A percentile compares a stretch with the other conserved stretches of the same genome.
Evolutionary conservation across 2,113 vertebrate species (phyloP).

Genomic region (Esox niger): DNA sequence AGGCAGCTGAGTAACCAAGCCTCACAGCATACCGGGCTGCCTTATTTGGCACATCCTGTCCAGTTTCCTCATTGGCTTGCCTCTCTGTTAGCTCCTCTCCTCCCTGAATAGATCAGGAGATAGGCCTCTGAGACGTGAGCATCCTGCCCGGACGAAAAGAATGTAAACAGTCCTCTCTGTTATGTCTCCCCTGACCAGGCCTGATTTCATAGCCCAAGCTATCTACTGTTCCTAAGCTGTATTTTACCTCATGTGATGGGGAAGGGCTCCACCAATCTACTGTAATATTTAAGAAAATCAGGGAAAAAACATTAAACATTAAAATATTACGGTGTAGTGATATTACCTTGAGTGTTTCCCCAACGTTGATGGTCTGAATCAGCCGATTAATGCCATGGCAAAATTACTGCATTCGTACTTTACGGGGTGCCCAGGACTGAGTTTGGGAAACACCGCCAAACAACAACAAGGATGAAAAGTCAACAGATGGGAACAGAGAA

Average conservation of each 20-base stretch:
- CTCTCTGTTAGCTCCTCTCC: conserved; percentile 33
- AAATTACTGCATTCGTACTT: too few species aligned
- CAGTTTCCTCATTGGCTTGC: conserved; percentile 33
- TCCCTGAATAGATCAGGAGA: conserved; percentile 53
- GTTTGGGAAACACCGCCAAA: too few species aligned
- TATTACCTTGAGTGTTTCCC: too few species aligned
- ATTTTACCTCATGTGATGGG: conserved; percentile 7
- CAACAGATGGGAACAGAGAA: too few species aligned
- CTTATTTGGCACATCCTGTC: conserved; percentile 56
- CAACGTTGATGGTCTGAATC: too few species aligned
- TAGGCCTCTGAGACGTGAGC: conserved; percentile 52
- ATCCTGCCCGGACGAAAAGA: conserved; percentile 69
- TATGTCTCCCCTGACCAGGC: conserved; percentile 68
- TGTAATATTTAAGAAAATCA: too few species aligned
- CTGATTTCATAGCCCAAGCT: conserved; percentile 68
- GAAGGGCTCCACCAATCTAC: neutral
- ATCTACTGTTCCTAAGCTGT: conserved; percentile 38
- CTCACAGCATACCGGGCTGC: conserved; percentile 13
- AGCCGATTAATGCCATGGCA: too few species aligned
- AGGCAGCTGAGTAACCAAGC: conserved; percentile 47
- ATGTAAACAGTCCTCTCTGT: conserved; percentile 78
- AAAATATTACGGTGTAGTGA: too few species aligned
- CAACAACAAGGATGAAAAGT: too few species aligned
- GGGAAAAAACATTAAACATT: too few species aligned
- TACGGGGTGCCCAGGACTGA: too few species aligned